Evolutionary conservation across 2,888 invertebrate species (phyloP).

Genomic region (Adelognathus sp.): DNA sequence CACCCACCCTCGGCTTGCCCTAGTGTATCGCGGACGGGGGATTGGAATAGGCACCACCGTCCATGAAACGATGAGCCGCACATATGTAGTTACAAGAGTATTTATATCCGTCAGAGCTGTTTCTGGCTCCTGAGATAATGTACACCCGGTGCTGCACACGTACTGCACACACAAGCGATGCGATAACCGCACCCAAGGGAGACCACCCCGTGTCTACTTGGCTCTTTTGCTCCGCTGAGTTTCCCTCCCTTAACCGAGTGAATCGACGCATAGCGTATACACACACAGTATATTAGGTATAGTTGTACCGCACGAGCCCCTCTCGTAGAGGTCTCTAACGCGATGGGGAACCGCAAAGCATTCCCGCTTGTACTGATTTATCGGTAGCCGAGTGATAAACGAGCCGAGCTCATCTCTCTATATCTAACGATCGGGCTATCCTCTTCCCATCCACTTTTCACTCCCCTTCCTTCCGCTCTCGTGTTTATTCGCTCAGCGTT

Average conservation of each 20-base stretch:
- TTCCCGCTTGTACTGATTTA: conserved; percentile 77
- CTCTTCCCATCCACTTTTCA: neutral
- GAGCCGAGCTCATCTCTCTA: conserved; percentile 74
- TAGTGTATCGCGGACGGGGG: conserved; percentile 25
- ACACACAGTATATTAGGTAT: conserved; percentile 46
- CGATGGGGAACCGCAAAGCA: conserved; percentile 79
- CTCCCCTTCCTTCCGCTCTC: neutral
- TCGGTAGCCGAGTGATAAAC: conserved; percentile 77
- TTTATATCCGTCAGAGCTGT: conserved; percentile 70
- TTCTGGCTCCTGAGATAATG: conserved; percentile 72
- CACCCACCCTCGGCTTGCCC: conserved; percentile 70
- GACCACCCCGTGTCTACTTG: conserved; percentile 41
- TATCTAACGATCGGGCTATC: conserved; percentile 49
- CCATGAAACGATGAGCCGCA: conserved; percentile 31
- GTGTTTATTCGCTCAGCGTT: neutral
- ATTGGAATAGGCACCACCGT: neutral
- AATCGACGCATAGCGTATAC: neutral
- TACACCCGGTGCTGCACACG: conserved; percentile 73
- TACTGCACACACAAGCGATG: conserved; percentile 60
- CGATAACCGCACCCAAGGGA: conserved; percentile 79
- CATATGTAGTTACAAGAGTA: conserved; percentile 65
- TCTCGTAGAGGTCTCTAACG: conserved; percentile 76
- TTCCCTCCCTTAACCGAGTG: conserved; percentile 32
- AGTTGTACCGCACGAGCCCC: conserved; percentile 32
- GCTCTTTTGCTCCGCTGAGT: conserved; percentile 16